Conservation (phyloP, 2,113 vertebrate species). For the Egretta garzetta region DNA sequence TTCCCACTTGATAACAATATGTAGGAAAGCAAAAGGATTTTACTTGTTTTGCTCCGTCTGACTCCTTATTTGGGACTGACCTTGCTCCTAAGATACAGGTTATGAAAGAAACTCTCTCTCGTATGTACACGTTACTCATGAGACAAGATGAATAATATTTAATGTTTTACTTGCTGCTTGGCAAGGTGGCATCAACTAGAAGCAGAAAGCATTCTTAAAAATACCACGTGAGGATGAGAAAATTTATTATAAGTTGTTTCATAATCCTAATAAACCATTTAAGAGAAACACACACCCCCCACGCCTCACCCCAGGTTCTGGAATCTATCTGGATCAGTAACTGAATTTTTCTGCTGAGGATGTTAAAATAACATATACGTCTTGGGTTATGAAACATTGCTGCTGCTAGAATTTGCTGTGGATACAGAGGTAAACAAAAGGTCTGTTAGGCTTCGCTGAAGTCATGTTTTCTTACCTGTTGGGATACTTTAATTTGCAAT, state of each 20-base stretch:
- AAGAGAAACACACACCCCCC: background rate
- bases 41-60: background rate
- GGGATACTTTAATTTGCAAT: background rate
- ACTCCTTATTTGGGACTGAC: background rate
- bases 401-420: slow-evolving; percentile 35
- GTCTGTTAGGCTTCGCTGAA: background rate
- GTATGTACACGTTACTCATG: background rate
- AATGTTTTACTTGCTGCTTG: slow-evolving; percentile 26
- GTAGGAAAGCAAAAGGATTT: background rate
- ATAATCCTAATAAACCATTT: slow-evolving; percentile 5
- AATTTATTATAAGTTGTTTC: background rate
- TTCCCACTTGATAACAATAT: background rate
- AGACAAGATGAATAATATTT: background rate
- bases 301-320: slow-evolving; percentile 27
- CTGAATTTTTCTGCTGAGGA: slow-evolving; percentile 24
- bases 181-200: background rate
- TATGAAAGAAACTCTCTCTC: background rate
- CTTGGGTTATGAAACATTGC: slow-evolving; percentile 7
- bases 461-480: background rate
- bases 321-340: slow-evolving; percentile 4
- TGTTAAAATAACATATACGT: background rate
- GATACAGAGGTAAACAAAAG: slow-evolving; percentile 21
- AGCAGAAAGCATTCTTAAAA: background rate
- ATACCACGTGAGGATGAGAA: slow-evolving; percentile 5
- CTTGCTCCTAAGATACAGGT: background rate